These are phyloP conservation scores for Spisula subtruncata DNA, from an alignment of 2,888 invertebrate genomes.

Conservation along the genomic window DNA sequence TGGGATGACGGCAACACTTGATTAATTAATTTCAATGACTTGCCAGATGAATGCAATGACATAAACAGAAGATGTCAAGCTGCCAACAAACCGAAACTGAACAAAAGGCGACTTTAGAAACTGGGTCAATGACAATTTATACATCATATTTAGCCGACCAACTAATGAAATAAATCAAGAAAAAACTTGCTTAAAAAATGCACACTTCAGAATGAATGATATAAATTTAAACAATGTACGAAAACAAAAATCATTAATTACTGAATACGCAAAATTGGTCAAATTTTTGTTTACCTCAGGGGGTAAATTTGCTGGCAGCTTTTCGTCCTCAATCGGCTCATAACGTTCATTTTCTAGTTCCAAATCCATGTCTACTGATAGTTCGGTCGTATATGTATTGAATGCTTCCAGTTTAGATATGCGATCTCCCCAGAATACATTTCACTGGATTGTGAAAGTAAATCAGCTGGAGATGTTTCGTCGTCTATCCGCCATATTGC, in stretches of 20 bases:
- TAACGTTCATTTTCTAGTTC: conserved; percentile 95
- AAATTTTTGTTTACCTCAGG: conserved; percentile 82
- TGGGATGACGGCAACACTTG: not conserved
- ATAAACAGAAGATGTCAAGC: not conserved
- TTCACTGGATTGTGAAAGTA: conserved; percentile 68
- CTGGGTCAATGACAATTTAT: conserved; percentile 13
- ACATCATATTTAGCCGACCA: not conserved
- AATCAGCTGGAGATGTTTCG: conserved; percentile 69
- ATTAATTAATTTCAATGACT: not conserved
- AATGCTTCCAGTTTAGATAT: conserved; percentile 66
- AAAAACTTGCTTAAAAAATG: not conserved
- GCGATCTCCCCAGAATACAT: conserved; percentile 72
- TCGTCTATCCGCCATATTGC: conserved; percentile 69
- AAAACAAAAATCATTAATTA: no score
- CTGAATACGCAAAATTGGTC: not conserved
- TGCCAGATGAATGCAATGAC: not conserved
- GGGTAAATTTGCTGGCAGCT: conserved; percentile 82
- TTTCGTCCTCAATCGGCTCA: conserved; percentile 89
- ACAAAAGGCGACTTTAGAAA: conserved; percentile 23
- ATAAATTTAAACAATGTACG: no score
- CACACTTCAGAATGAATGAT: no score
- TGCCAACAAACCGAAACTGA: conserved; percentile 21
- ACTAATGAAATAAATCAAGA: not conserved
- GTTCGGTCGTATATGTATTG: conserved; percentile 67
- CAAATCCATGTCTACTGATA: conserved; percentile 88